Conservation (phyloP, 2,888 invertebrate species). For the Drosophila birchii region DNA sequence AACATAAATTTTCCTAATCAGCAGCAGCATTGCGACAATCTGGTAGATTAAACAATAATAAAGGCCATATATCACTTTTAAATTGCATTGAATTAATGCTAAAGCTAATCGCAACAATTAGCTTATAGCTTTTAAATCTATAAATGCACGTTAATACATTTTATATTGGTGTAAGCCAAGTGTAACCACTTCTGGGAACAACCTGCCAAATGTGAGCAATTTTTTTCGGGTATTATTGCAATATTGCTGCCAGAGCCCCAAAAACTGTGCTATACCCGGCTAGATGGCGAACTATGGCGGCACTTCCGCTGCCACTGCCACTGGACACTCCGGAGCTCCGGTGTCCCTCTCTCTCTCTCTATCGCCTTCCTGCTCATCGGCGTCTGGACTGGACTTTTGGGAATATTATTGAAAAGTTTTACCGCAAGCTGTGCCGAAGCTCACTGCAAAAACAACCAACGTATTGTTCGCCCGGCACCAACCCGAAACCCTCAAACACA, state of each 20-base stretch:
- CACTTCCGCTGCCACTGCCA: constrained; percentile 53
- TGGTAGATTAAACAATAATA: not conserved
- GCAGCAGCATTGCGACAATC: not conserved
- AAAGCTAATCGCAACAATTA: not conserved
- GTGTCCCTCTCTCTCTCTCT: constrained; percentile 49
- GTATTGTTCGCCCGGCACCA: constrained; percentile 60
- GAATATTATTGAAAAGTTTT: constrained; percentile 79
- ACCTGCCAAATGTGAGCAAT: constrained; percentile 22
- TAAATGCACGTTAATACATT: constrained; percentile 8
- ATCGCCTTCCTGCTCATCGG: constrained; percentile 41
- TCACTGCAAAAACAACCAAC: constrained; percentile 69
- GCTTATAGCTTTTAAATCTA: not conserved
- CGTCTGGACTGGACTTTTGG: constrained; percentile 74
- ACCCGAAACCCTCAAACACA: constrained; percentile 10
- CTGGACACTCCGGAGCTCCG: constrained; percentile 21
- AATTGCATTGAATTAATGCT: not conserved
- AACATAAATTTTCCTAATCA: not conserved
- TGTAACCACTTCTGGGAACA: constrained; percentile 42
- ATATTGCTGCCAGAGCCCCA: constrained; percentile 65
- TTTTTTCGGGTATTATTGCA: constrained; percentile 53
- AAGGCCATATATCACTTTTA: not conserved
- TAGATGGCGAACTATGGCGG: constrained; percentile 67
- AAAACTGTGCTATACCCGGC: constrained; percentile 63
- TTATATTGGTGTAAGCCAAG: constrained; percentile 36
- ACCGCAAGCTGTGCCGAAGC: constrained; percentile 75